Base-by-base conservation (phyloP, 2,888 invertebrate species). In the Heliconius erato region DNA sequence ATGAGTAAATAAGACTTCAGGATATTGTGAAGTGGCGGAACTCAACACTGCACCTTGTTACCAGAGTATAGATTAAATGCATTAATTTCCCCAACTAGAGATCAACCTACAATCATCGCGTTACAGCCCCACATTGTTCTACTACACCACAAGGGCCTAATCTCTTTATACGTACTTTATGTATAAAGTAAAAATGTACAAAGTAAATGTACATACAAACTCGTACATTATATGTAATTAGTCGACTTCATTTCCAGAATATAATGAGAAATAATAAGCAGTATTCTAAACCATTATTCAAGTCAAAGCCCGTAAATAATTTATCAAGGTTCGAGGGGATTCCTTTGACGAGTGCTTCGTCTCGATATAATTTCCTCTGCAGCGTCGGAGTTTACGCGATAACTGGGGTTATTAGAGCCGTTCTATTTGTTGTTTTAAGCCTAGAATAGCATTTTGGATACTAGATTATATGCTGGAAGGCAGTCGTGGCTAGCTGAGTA, bases 321-420 rank as follows among this genome's bases (percentile, higher is more conserved):
- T 84, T 83, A 81, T 83, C 79, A 78, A 78, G 84, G 77, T 63
- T 83, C 84, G 84, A 79, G 80, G 67, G 76, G 77, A 84, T 84
- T 83, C 83, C 85, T 84, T 83, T 76, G 77, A 84, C 83, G 84
- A 86, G 85, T 83, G 82, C 77, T 84, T 80, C 65, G 67, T 80
- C 82, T 83, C 74, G 84, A 83, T 82, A 81, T 85, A 82, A 86
- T 86, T 86, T 84, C 85, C 83, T 82, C 77, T 80, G 63, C 59
- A 77, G 67, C 71, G 72, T 80, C 80, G 65, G 76, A 44, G 72
- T 76, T 80, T 23, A 80, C n/a, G 49, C 26, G 80, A 80, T 80
- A 80, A 80, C 80, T 74, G 67, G n/a, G 16, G 79, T 49, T 80
- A 54, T 80, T 80, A 80, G 40, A 32, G 49, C 19, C 7, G 35